Evolutionary conservation across 1,140 invertebrate species (phyloP), one percentile per base, ranked within the genome.

Genomic region (Holcopasites calliopsidis): DNA sequence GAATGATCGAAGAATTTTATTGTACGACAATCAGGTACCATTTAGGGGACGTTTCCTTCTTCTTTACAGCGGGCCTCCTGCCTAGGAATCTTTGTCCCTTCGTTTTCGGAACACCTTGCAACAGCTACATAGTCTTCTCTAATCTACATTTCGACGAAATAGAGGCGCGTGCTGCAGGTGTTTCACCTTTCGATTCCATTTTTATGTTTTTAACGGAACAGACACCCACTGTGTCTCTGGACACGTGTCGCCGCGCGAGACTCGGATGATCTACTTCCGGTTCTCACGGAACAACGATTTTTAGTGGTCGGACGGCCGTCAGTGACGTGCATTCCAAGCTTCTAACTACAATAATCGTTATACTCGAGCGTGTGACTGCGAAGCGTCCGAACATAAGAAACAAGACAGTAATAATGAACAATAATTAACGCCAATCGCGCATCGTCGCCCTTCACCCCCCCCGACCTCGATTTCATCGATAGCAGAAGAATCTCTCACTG

Each of bases 121-220:
- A 47, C 44, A 31, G 23, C 6, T 23, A 16, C n/a, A n/a, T n/a
- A 38, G 3, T 23, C n/a, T n/a, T 13, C 3, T 35, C 44, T 61
- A 18, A 52, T 21, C 21, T 8, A 21, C 55, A 21, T 68, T 69
- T n/a, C 21, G 21, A 31, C 16, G 16, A 23, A 52, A 62, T 28
- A 44, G 57, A 54, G 77, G 62, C 88, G 86, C 83, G 86, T 87
- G 88, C 60, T 83, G 87, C 88, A 90, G 88, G 88, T 90, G 88
- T 88, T 87, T 76, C 76, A 55, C 47, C 42, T 50, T 60, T 75
- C 58, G 60, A 71, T 60, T 61, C 47, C 60, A 73, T 65, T 73
- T 52, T n/a, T n/a, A n/a, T n/a, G n/a, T n/a, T n/a, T 33, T 65
- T 28, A 11, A 28, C 7, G 47, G 23, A 50, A 42, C 33, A 26